Evolutionary conservation across 2,113 vertebrate genomes (phyloP).

Genomic region (Crotalus tigris): DNA sequence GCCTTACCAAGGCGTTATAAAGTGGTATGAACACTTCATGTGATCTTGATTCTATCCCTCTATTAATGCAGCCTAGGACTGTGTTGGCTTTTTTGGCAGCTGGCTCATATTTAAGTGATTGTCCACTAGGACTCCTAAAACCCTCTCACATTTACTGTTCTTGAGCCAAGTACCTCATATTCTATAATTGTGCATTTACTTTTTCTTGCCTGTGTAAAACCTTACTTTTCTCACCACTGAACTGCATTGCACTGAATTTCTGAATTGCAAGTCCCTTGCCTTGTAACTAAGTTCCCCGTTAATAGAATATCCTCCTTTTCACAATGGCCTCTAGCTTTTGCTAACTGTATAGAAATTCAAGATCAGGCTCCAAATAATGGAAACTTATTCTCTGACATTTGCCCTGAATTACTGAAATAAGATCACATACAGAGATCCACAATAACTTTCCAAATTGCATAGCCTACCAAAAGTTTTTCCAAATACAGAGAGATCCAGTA

Average conservation of each 20-base stretch:
- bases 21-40: no score
- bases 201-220: background rate
- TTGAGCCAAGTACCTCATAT: background rate
- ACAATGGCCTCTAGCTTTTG: background rate
- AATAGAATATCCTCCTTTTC: background rate
- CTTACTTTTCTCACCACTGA: background rate
- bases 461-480: background rate
- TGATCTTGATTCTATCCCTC: no score
- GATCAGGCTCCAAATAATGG: background rate
- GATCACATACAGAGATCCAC: background rate
- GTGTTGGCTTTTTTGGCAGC: no score
- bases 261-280: background rate
- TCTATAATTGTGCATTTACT: background rate
- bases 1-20: background rate
- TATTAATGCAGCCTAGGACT: background rate
- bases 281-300: background rate
- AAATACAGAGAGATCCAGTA: background rate
- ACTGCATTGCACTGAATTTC: background rate
- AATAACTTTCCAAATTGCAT: background rate
- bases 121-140: no score
- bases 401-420: background rate
- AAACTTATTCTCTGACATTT: fast-evolving
- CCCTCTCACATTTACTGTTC: no score
- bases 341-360: fast-evolving
- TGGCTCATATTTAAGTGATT: background rate